These are phyloP conservation scores for Electrona antarctica DNA, from an alignment of 2,113 vertebrate species.

Conservation along the genomic window DNA sequence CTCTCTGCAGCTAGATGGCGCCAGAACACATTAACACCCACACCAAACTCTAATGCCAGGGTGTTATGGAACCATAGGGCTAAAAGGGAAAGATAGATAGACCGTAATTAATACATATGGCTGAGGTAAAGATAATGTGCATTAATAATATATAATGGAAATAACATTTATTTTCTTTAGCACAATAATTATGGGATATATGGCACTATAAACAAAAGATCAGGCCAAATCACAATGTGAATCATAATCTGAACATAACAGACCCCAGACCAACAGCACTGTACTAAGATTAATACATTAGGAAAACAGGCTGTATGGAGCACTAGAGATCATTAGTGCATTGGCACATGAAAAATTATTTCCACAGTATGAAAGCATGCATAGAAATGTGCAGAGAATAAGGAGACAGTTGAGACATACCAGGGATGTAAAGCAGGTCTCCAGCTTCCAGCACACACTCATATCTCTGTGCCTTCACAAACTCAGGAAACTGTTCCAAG, in stretches of 20 bases:
- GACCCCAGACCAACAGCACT: no score
- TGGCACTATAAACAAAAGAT: no score
- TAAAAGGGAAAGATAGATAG: conserved; percentile 48
- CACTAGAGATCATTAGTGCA: no score
- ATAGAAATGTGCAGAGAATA: neutral
- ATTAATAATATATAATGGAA: no score
- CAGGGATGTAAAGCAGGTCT: conserved; percentile 95
- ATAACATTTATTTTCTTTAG: no score
- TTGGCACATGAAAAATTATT: no score
- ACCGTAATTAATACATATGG: neutral
- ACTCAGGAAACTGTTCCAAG: conserved; percentile 87
- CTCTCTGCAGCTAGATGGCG: conserved; percentile 86
- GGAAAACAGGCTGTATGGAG: no score
- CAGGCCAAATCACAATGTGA: no score
- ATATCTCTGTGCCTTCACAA: conserved; percentile 85
- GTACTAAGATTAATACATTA: no score
- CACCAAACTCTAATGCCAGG: conserved; percentile 90
- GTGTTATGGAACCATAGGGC: conserved; percentile 98
- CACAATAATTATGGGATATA: no score
- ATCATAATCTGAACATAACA: no score
- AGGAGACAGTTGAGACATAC: conserved; percentile 64
- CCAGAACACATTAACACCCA: conserved; percentile 96
- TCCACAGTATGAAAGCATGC: neutral
- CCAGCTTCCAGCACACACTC: conserved; percentile 89
- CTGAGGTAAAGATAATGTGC: neutral